phyloP scores from a whole-genome alignment of 1,140 invertebrate species.

The Drosophila orosa region DNA sequence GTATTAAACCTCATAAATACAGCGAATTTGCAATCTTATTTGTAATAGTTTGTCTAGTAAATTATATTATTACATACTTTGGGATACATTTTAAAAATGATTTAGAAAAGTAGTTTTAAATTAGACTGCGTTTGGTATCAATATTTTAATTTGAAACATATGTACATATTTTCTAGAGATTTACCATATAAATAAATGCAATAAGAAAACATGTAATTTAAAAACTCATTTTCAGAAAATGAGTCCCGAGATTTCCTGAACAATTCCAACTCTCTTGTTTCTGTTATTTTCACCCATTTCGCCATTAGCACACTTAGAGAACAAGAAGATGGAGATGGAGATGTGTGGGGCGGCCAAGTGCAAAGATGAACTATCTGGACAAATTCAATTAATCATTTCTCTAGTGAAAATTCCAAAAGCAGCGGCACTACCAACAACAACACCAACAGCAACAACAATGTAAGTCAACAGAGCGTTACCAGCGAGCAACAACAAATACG shows the following conservation, averaged over 20 bases:
- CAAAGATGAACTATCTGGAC: slow-evolving; percentile 75
- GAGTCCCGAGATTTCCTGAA: neutral
- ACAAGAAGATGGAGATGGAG: slow-evolving; percentile 21
- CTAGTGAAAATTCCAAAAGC: slow-evolving; percentile 71
- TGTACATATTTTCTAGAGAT: no score
- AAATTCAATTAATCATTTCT: slow-evolving; percentile 81
- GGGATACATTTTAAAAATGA: no score
- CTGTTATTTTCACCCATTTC: neutral
- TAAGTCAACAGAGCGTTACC: slow-evolving; percentile 67
- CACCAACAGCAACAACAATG: slow-evolving; percentile 30
- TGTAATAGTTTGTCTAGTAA: no score
- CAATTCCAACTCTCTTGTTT: neutral
- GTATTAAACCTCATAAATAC: no score
- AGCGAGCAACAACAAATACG: slow-evolving; percentile 74
- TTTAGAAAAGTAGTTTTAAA: no score
- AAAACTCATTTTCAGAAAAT: neutral
- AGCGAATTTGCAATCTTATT: no score
- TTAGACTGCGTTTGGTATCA: no score
- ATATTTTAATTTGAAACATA: no score
- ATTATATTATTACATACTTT: no score
- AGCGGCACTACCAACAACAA: slow-evolving; percentile 28
- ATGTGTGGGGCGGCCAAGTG: slow-evolving; percentile 52
- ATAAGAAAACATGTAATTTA: neutral
- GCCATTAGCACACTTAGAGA: slow-evolving; percentile 16
- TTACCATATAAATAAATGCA: neutral